These are phyloP conservation scores for Orussus abietinus DNA, from an alignment of 1,140 invertebrate genomes.

Conservation along the genomic window DNA sequence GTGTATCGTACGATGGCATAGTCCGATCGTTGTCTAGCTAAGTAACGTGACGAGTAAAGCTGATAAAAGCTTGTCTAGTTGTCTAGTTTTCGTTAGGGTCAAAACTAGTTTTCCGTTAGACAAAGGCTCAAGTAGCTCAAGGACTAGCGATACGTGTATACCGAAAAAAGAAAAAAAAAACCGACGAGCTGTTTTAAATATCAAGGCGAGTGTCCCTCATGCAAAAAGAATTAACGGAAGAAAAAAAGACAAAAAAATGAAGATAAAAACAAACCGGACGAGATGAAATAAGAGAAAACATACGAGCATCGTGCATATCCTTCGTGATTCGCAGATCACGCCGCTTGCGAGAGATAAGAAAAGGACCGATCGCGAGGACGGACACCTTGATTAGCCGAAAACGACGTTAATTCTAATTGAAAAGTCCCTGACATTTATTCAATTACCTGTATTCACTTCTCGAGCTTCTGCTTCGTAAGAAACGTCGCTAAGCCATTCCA, in stretches of 20 bases:
- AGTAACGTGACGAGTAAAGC: slow-evolving; percentile 10
- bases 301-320: too few species aligned
- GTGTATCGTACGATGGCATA: slow-evolving; percentile 15
- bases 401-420: too few species aligned
- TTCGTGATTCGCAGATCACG: not conserved
- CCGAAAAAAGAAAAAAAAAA: not conserved
- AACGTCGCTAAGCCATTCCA: too few species aligned
- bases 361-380: slow-evolving; percentile 1
- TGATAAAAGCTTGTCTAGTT: slow-evolving; percentile 7
- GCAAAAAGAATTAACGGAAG: not conserved
- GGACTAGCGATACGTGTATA: slow-evolving; percentile 16
- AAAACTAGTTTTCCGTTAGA: slow-evolving; percentile 14
- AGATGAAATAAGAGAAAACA: too few species aligned
- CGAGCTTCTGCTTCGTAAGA: too few species aligned
- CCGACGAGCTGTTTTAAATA: slow-evolving; percentile 19
- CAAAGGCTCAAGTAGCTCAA: slow-evolving; percentile 18
- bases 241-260: too few species aligned
- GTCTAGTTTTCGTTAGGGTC: slow-evolving; percentile 17
- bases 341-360: slow-evolving; percentile 2
- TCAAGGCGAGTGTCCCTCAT: slow-evolving; percentile 17
- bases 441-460: too few species aligned
- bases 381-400: slow-evolving; percentile 7
- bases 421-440: too few species aligned
- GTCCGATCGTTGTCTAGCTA: slow-evolving; percentile 21
- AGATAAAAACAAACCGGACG: too few species aligned